Conservation (phyloP, 1,140 invertebrate genomes). For the Sogatella furcifera region DNA sequence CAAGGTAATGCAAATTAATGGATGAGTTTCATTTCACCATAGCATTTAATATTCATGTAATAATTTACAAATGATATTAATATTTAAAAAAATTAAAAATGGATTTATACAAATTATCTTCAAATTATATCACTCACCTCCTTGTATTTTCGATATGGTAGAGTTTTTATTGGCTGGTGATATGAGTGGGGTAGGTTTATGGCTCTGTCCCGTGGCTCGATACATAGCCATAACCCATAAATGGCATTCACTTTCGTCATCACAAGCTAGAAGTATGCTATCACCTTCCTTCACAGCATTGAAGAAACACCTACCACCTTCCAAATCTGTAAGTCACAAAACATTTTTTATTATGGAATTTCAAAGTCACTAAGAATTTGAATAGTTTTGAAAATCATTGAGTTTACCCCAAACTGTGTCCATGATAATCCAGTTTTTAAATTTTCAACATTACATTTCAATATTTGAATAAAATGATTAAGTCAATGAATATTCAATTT, state of each 20-base stretch:
- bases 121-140: conserved; percentile 49
- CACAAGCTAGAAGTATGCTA: conserved; percentile 90
- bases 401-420: no score
- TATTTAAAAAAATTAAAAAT: no score
- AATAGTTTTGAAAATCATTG: no score
- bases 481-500: no score
- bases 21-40: neutral
- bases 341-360: no score
- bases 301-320: conserved; percentile 90
- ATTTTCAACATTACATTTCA: no score
- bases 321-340: conserved; percentile 46
- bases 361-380: no score
- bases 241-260: conserved; percentile 97
- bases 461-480: no score
- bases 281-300: conserved; percentile 98
- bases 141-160: conserved; percentile 79
- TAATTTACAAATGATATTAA: neutral
- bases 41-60: neutral
- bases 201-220: conserved; percentile 94
- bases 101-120: no score
- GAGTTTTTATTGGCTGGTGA: conserved; percentile 76
- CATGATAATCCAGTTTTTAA: no score
- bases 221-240: conserved; percentile 99
- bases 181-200: conserved; percentile 91
- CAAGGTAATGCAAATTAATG: no score